phyloP scores from a whole-genome alignment of 2,888 invertebrate genomes.

The Mycalesis mineus region DNA sequence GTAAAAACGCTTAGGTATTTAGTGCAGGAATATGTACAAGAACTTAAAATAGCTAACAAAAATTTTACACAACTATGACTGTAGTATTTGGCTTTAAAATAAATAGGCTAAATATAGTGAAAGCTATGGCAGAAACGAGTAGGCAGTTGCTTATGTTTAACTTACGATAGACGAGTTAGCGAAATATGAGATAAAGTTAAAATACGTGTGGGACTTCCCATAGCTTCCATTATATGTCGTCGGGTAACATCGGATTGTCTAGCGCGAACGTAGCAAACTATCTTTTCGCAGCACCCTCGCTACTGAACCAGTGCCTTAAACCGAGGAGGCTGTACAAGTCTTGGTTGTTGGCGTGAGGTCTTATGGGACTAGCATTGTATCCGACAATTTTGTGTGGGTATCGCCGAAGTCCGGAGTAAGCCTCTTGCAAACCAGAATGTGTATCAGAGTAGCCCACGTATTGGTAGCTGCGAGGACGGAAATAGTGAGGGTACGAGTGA shows the following conservation, averaged over 20 bases:
- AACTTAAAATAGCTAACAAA: conserved; percentile 70
- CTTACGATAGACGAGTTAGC: conserved; percentile 17
- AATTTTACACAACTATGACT: conserved; percentile 71
- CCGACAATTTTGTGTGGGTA: conserved; percentile 52
- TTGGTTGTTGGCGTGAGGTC: conserved; percentile 54
- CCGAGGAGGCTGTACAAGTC: conserved; percentile 70
- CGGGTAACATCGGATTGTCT: conserved; percentile 76
- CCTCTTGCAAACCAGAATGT: conserved; percentile 45
- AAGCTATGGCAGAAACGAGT: conserved; percentile 56
- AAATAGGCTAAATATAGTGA: conserved; percentile 74
- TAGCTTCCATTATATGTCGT: conserved; percentile 74
- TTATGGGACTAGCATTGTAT: conserved; percentile 48
- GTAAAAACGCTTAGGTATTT: conserved; percentile 60
- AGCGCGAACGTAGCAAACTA: conserved; percentile 50
- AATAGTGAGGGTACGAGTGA: conserved; percentile 63
- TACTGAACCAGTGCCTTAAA: conserved; percentile 71
- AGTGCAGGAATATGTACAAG: conserved; percentile 63
- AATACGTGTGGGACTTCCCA: conserved; percentile 38
- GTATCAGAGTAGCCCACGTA: conserved; percentile 37
- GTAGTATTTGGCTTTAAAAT: conserved; percentile 78
- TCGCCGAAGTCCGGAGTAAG: conserved; percentile 50
- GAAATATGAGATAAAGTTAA: conserved; percentile 21
- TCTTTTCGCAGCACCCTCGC: conserved; percentile 70
- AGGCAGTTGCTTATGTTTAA: conserved; percentile 11
- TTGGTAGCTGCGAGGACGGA: conserved; percentile 53